Conservation (phyloP, 2,888 invertebrate species). For the Spodoptera exigua region DNA sequence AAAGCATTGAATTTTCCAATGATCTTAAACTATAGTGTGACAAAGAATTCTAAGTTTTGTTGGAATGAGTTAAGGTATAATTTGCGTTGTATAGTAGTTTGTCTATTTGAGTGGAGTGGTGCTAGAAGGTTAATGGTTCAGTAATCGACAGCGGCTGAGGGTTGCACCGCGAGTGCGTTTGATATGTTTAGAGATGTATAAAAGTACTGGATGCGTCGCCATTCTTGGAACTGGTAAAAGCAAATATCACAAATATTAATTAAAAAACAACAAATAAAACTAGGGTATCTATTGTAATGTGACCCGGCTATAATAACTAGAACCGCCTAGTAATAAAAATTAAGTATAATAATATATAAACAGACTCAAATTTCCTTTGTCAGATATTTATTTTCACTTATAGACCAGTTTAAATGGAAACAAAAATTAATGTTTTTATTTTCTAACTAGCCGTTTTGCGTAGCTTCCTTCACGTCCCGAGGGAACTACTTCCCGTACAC, state of each 20-base stretch:
- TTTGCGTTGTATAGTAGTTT: slow-evolving; percentile 44
- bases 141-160: slow-evolving; percentile 79
- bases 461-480: too few species aligned
- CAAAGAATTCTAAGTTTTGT: slow-evolving; percentile 32
- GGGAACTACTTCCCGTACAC: too few species aligned
- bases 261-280: too few species aligned
- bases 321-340: too few species aligned
- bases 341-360: too few species aligned
- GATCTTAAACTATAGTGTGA: slow-evolving; percentile 8
- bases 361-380: too few species aligned
- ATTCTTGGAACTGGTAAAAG: not conserved
- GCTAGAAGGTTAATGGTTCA: slow-evolving; percentile 80
- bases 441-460: too few species aligned
- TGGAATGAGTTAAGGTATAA: slow-evolving; percentile 44
- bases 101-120: slow-evolving; percentile 45
- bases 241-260: not conserved
- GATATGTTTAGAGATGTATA: slow-evolving; percentile 71
- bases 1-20: not conserved
- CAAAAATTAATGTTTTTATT: too few species aligned
- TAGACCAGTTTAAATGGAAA: too few species aligned
- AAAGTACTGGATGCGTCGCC: slow-evolving; percentile 43
- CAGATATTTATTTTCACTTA: too few species aligned
- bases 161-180: slow-evolving; percentile 71
- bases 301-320: too few species aligned
- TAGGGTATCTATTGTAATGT: too few species aligned